Evolutionary conservation across 2,888 invertebrate species (phyloP).

Genomic region (Acleris holmiana): DNA sequence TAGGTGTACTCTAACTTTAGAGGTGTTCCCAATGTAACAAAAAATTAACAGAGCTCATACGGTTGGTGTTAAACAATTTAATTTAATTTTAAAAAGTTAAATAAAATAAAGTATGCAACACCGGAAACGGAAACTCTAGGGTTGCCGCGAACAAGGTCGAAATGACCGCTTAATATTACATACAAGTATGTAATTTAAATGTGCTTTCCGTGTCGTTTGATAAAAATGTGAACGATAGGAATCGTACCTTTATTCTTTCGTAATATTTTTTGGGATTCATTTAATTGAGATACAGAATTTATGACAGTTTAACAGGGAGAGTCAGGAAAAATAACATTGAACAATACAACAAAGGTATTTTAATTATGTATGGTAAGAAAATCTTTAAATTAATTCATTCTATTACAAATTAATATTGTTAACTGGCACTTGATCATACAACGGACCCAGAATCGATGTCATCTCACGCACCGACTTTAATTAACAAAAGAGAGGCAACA

Average conservation of each 20-base stretch:
- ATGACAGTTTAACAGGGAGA: too few species aligned
- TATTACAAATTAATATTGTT: neutral
- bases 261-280: too few species aligned
- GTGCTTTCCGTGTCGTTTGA: too few species aligned
- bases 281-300: too few species aligned
- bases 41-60: constrained; percentile 20
- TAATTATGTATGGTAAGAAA: too few species aligned
- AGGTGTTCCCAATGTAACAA: constrained; percentile 27
- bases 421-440: neutral
- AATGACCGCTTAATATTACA: neutral
- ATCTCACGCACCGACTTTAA: constrained; percentile 16
- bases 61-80: constrained; percentile 30
- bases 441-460: constrained; percentile 12
- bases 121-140: constrained; percentile 14
- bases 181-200: too few species aligned
- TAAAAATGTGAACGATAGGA: too few species aligned
- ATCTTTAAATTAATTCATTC: too few species aligned
- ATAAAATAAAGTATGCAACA: constrained; percentile 18
- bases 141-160: neutral
- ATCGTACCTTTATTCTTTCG: too few species aligned
- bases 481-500: constrained; percentile 25
- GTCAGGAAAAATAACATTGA: too few species aligned
- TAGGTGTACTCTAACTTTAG: too few species aligned
- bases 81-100: constrained; percentile 33
- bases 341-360: too few species aligned